A percentile compares a stretch with the other conserved stretches of the same genome.
These are phyloP conservation scores for Nomada hirtipes DNA, from an alignment of 2,888 invertebrate genomes.

Conservation along the genomic window DNA sequence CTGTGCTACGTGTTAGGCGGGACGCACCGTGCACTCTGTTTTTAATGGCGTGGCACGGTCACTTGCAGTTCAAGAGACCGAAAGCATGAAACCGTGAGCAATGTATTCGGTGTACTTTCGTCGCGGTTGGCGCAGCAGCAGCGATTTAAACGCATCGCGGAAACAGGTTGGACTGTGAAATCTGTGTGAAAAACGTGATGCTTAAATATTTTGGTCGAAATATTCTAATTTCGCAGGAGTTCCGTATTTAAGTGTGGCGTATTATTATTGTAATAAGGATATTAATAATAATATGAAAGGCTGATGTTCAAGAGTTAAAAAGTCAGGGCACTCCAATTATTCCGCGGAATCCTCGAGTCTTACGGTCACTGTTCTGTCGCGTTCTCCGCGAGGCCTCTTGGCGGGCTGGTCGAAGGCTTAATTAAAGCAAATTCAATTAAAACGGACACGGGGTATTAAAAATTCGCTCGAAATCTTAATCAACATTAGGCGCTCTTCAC, in stretches of 20 bases:
- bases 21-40: background rate
- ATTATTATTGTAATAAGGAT: no score
- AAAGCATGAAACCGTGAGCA: no score
- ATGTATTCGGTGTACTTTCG: no score
- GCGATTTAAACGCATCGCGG: no score
- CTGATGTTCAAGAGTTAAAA: constrained; percentile 19
- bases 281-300: no score
- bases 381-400: constrained; percentile 8
- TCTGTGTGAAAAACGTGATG: no score
- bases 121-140: no score
- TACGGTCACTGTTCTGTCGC: constrained; percentile 10
- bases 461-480: constrained; percentile 45
- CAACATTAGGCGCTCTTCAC: constrained; percentile 18
- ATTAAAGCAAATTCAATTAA: constrained; percentile 48
- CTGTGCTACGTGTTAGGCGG: background rate
- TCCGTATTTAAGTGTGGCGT: no score
- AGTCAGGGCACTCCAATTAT: constrained; percentile 32
- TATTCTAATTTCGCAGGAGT: no score
- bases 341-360: constrained; percentile 30
- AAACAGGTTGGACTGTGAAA: no score
- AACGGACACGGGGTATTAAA: constrained; percentile 36
- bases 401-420: constrained; percentile 24
- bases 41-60: background rate
- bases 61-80: background rate
- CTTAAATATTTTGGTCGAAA: no score